Conservation (phyloP, 2,113 vertebrate genomes). For the Pelmatolapia mariae region DNA sequence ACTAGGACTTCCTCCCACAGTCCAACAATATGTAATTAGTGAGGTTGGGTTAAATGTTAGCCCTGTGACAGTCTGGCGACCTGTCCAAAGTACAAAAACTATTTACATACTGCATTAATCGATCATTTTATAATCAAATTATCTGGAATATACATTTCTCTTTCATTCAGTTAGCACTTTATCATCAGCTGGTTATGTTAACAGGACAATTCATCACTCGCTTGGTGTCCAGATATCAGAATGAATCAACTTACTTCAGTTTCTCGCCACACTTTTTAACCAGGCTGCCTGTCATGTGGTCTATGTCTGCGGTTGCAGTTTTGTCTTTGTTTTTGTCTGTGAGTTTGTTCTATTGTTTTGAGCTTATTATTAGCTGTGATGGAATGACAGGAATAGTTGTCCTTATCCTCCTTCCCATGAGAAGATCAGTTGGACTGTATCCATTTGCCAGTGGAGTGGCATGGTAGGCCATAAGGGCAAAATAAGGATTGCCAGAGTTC, state of each 20-base stretch:
- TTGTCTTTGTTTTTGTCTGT: not conserved
- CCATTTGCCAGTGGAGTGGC: not conserved
- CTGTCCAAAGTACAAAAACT: not conserved
- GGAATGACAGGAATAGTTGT: not conserved
- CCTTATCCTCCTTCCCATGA: not conserved
- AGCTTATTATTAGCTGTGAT: not conserved
- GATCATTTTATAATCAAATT: not conserved
- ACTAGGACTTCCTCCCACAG: not conserved
- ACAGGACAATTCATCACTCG: not conserved
- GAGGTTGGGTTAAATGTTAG: not conserved
- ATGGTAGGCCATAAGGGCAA: fast-evolving
- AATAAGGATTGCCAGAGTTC: not conserved
- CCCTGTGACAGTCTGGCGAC: not conserved
- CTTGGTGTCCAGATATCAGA: not conserved
- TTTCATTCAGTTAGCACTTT: not conserved
- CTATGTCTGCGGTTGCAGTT: not conserved
- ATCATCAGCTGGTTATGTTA: not conserved
- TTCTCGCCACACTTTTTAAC: not conserved
- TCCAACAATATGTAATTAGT: not conserved
- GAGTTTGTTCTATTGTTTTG: not conserved
- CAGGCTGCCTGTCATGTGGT: not conserved
- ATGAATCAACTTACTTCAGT: not conserved
- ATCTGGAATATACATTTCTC: not conserved
- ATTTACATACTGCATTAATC: not conserved
- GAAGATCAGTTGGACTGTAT: not conserved